Conservation (phyloP, 2,888 invertebrate genomes). For the Xestia c-nigrum region DNA sequence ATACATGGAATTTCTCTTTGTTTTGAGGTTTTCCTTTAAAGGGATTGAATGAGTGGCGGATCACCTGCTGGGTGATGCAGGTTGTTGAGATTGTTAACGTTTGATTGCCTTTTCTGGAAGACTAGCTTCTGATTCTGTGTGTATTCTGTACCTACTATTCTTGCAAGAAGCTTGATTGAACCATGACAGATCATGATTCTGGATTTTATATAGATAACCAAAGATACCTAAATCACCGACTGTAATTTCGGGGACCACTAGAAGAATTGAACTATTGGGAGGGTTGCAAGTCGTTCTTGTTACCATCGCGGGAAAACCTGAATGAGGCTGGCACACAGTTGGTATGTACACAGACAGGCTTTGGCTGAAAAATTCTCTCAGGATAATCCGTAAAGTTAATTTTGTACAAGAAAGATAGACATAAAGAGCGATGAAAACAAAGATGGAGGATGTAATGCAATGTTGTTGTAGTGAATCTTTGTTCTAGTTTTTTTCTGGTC, state of each 20-base stretch:
- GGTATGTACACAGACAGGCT: not conserved
- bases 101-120: not conserved
- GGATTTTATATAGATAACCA: not conserved
- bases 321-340: not conserved
- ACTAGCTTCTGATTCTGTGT: not conserved
- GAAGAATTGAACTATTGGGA: not conserved
- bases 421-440: not conserved
- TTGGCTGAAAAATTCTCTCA: not conserved
- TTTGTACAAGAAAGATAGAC: not conserved
- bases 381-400: not conserved
- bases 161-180: not conserved
- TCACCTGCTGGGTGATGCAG: constrained; percentile 36
- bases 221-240: not conserved
- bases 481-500: not conserved
- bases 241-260: not conserved
- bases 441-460: not conserved
- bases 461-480: not conserved
- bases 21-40: constrained; percentile 35
- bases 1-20: constrained; percentile 61
- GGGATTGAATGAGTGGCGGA: constrained; percentile 34
- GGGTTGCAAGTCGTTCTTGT: not conserved
- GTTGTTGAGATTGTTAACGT: not conserved
- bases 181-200: not conserved
- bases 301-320: not conserved
- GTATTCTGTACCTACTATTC: not conserved